Evolutionary conservation across 2,888 invertebrate genomes (phyloP), one percentile per base, ranked within the genome.

Genomic region (Liopterus haemorrhoidalis): DNA sequence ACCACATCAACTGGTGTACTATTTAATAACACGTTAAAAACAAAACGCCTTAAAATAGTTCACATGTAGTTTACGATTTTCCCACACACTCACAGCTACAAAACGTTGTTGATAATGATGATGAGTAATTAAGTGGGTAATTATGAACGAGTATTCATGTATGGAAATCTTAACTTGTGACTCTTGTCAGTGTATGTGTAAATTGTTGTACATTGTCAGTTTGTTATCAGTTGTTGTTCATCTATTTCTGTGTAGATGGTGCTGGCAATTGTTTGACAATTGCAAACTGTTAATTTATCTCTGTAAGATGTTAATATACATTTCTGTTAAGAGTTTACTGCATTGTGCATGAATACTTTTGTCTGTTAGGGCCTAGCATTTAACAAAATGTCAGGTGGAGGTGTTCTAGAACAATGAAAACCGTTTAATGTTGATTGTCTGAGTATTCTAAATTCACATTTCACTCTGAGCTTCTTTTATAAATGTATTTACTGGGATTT

Each of bases 31-130:
- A 38, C 19, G 31, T 44, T 33, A 20, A 33, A 25, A 42, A 42
- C 42, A 42, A 42, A 42, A 42, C 33, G 27, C 27, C 24, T n/a
- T 39, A 28, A 41, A 42, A 42, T 42, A 42, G 42, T 42, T 42
- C 42, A 42, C 42, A 42, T 42, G 42, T 42, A 41, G 33, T 28
- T 25, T 11, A 19, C n/a, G 19, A 4, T 9, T 35, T 35, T 36
- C 41, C 41, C 41, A 41, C 41, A 41, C 22, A 25, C 25, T 16
- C 14, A 11, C 28, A 21, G 12, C 14, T 15, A 9, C 25, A 14
- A 25, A 28, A 42, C 36, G 42, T 36, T 27, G 33, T 25, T 41
- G 35, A 14, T 38, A 28, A 42, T 42, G 42, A 42, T 27, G 33
- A 33, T 41, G 35, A 27, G 36, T 21, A 42, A 42, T 42, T 42